phyloP scores from a whole-genome alignment of 2,888 invertebrate genomes.

The Dendrolimus houi region DNA sequence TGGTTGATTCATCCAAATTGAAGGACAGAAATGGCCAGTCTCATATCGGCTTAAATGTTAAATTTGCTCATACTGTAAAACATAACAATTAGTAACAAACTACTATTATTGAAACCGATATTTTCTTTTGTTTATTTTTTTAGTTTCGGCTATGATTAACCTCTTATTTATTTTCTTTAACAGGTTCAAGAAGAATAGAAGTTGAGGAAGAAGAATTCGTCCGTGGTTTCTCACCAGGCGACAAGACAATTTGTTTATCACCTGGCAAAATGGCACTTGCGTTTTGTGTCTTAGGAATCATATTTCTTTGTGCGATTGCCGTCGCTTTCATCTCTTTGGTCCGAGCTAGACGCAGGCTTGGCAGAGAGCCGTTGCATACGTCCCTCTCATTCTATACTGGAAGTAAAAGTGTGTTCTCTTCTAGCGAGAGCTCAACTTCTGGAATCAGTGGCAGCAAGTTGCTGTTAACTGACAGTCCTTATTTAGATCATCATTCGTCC shows the following conservation, averaged over 20 bases:
- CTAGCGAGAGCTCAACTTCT: conserved; percentile 76
- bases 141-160: no score
- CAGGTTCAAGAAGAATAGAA: conserved; percentile 65
- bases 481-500: conserved; percentile 74
- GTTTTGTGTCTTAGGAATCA: conserved; percentile 82
- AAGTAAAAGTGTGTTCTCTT: conserved; percentile 78
- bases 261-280: conserved; percentile 86
- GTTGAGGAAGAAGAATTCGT: conserved; percentile 56
- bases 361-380: conserved; percentile 64
- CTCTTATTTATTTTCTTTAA: conserved; percentile 7
- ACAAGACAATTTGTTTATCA: conserved; percentile 82
- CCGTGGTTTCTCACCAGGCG: conserved; percentile 71
- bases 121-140: no score
- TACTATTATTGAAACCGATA: no score
- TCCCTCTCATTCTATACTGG: conserved; percentile 77
- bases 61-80: no score
- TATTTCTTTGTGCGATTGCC: conserved; percentile 83
- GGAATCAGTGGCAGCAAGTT: conserved; percentile 78
- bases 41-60: no score
- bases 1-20: no score
- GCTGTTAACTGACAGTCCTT: conserved; percentile 77
- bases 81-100: no score
- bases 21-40: no score
- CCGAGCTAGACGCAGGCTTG: conserved; percentile 73
- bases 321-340: conserved; percentile 81